Base-by-base conservation (phyloP, 53 echinoderm and acorn worm genomes). In the Patiria pectinifera region DNA sequence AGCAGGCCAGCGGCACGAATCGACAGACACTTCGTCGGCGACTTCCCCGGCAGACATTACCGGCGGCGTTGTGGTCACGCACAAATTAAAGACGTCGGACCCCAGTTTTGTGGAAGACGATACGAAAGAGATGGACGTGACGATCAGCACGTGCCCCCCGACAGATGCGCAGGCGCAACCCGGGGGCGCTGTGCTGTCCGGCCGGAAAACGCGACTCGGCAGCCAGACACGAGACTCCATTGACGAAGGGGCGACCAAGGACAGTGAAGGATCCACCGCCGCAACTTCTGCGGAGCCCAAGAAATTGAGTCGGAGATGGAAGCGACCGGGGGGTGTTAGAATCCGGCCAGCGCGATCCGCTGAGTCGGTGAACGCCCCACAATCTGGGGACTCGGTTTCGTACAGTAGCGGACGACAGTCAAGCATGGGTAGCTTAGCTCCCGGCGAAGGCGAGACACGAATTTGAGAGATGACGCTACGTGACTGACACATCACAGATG, bases 41-140 rank as follows among this genome's bases (percentile, higher is more conserved):
- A 97, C 95, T 1, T 97, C 97, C 13, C 97, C 97, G 0, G 97
- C 97, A 8, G 97, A 97, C 74, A 91, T 75, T 13, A 23, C 90
- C 6, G 81, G 82, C 6, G 81, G 82, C 43, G 49, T 63, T 7
- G 90, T 81, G 19, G 90, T 62, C 35, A 62, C 80, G 81, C 80
- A 81, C 81, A 90, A 48, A 90, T 69, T 90, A 18, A 90, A 91
- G 43, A 69, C 94, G n/a, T 91, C 94, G 25, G 91, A 94, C 60
- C 94, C 94, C 13, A 75, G 91, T 69, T 87, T 94, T 23, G 9
- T 61, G 21, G 94, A 94, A 14, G 91, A 91, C 90, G 69, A 46
- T 63, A 19, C 48, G 14, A 59, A 81, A 62, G 81, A 90, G 63
- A 22, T 63, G 48, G 80, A 90, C 66, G 90, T 90, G 47, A 90